Conservation (phyloP, 2,797 vertebrate species). For the Hipposideros larvatus region DNA sequence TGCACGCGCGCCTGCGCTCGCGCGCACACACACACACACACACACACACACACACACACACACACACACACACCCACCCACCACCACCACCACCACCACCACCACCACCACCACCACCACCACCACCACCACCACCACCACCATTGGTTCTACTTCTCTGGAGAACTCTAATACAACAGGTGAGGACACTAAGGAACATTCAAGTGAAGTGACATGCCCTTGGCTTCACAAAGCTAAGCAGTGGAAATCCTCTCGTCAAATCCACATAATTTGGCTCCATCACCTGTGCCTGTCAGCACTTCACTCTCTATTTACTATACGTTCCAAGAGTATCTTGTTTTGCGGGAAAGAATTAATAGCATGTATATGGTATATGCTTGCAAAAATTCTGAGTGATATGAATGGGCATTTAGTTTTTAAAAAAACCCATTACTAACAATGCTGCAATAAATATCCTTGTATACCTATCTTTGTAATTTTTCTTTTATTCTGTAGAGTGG, state of each 20-base stretch:
- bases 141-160: neutral
- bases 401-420: neutral
- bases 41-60: neutral
- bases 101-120: too few species aligned
- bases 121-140: too few species aligned
- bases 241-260: neutral
- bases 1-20: rapidly evolving
- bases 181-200: neutral
- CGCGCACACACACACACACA: neutral
- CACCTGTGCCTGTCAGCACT: neutral
- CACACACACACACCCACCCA: neutral
- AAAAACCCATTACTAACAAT: neutral
- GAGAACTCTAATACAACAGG: neutral
- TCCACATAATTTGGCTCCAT: neutral
- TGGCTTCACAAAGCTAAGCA: neutral
- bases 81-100: too few species aligned
- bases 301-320: neutral
- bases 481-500: neutral
- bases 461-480: neutral
- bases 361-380: neutral
- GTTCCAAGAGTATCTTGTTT: neutral
- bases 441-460: neutral
- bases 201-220: neutral
- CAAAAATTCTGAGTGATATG: neutral
- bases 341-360: neutral